Conservation (phyloP, 2,888 invertebrate species). For the Apotomis turbidana region DNA sequence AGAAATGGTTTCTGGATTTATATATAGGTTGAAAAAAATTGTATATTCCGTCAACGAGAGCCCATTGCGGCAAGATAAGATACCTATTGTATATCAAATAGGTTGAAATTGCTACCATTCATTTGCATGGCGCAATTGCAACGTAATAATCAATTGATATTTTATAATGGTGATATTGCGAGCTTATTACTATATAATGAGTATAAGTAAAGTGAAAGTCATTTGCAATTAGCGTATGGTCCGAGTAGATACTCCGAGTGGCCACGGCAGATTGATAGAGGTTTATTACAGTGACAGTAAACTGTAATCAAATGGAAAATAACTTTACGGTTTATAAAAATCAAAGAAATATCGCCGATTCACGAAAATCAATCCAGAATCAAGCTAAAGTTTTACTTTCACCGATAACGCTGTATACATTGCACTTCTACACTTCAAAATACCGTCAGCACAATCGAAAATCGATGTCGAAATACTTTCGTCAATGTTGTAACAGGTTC, state of each 20-base stretch:
- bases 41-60: no score
- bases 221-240: slow-evolving; percentile 19
- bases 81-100: no score
- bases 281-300: slow-evolving; percentile 14
- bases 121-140: no score
- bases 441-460: slow-evolving; percentile 48
- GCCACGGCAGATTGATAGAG: slow-evolving; percentile 25
- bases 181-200: slow-evolving; percentile 20
- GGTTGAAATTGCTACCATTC: no score
- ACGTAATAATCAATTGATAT: not conserved
- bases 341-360: no score
- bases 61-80: no score
- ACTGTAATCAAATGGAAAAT: slow-evolving; percentile 12
- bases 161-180: slow-evolving; percentile 10
- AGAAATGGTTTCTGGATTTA: no score
- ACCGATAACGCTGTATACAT: not conserved
- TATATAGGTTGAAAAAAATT: no score
- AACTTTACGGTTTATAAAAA: not conserved
- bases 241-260: not conserved
- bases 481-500: slow-evolving; percentile 70
- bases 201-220: slow-evolving; percentile 30
- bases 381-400: slow-evolving; percentile 2
- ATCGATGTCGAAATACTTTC: slow-evolving; percentile 67
- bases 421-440: not conserved
- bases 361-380: not conserved